Conservation (phyloP, 2,888 invertebrate genomes). For the Melolontha melolontha region DNA sequence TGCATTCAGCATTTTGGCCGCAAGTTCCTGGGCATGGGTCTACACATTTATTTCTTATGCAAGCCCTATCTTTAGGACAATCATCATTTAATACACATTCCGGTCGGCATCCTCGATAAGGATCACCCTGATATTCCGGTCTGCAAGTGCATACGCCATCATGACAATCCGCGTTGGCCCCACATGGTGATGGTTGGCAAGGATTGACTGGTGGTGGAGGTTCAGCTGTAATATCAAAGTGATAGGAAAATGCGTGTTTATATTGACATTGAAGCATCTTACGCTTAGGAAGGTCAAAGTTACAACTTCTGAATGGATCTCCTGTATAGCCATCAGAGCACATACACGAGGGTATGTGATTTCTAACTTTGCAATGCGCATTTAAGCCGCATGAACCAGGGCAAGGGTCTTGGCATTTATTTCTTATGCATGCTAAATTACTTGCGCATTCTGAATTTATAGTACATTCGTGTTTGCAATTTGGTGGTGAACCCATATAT, state of each 20-base stretch:
- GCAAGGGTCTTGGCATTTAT: constrained; percentile 72
- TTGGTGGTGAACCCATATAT: constrained; percentile 74
- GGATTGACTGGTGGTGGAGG: constrained; percentile 62
- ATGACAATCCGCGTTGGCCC: constrained; percentile 79
- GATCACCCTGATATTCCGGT: constrained; percentile 81
- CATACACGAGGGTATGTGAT: constrained; percentile 77
- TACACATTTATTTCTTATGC: constrained; percentile 78
- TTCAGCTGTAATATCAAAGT: constrained; percentile 46
- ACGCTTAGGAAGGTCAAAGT: constrained; percentile 64
- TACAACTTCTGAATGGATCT: constrained; percentile 73
- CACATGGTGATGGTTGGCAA: constrained; percentile 72
- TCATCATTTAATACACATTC: constrained; percentile 84
- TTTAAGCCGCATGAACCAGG: constrained; percentile 74
- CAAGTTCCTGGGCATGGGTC: constrained; percentile 86
- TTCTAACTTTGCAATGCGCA: constrained; percentile 74
- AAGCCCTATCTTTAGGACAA: constrained; percentile 78
- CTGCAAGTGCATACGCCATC: constrained; percentile 79
- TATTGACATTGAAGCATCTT: constrained; percentile 53
- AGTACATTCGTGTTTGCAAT: constrained; percentile 76
- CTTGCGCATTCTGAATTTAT: constrained; percentile 73
- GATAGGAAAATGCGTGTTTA: background rate
- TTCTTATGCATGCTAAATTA: constrained; percentile 69
- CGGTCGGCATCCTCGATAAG: constrained; percentile 81
- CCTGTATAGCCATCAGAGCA: constrained; percentile 74
- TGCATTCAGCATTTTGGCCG: constrained; percentile 80